A percentile compares a stretch with the other conserved stretches of the same genome.
Evolutionary conservation across 1,140 invertebrate genomes (phyloP).

Genomic region (Amyelois transitella): DNA sequence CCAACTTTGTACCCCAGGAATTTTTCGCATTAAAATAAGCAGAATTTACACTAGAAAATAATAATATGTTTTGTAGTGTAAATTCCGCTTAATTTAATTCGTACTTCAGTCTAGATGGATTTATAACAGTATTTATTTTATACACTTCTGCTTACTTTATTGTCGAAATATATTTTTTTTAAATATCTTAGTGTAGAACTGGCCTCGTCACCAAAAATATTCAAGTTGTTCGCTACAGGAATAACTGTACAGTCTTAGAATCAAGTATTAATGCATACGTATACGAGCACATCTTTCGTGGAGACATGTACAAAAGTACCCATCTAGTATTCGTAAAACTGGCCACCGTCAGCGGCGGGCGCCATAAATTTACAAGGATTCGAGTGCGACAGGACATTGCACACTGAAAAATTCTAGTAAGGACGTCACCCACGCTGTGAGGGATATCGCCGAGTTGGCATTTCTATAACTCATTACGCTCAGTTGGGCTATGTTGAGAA

Average conservation of each 20-base stretch:
- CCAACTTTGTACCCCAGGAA: too few species aligned
- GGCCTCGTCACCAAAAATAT: too few species aligned
- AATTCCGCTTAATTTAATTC: too few species aligned
- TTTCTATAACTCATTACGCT: slow-evolving; percentile 1
- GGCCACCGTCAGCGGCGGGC: slow-evolving; percentile 37
- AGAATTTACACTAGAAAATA: too few species aligned
- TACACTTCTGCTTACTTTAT: too few species aligned
- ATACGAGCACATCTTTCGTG: slow-evolving; percentile 18
- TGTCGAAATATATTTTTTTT: too few species aligned
- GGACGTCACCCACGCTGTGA: slow-evolving; percentile 24
- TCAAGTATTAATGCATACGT: not conserved
- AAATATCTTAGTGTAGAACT: too few species aligned
- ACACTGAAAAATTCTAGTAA: slow-evolving; percentile 55
- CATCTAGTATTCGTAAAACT: slow-evolving; percentile 46
- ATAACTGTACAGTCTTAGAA: not conserved
- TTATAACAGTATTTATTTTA: too few species aligned
- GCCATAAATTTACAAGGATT: slow-evolving; percentile 68
- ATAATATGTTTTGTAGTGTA: too few species aligned
- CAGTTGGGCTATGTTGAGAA: too few species aligned
- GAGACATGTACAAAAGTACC: slow-evolving; percentile 33
- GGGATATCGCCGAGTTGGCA: slow-evolving; percentile 17
- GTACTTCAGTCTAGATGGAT: too few species aligned
- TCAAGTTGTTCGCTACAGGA: not conserved
- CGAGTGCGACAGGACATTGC: slow-evolving; percentile 49
- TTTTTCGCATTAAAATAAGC: too few species aligned